Conservation (phyloP, 2,888 invertebrate species). For the Pristionchus arcanus region DNA sequence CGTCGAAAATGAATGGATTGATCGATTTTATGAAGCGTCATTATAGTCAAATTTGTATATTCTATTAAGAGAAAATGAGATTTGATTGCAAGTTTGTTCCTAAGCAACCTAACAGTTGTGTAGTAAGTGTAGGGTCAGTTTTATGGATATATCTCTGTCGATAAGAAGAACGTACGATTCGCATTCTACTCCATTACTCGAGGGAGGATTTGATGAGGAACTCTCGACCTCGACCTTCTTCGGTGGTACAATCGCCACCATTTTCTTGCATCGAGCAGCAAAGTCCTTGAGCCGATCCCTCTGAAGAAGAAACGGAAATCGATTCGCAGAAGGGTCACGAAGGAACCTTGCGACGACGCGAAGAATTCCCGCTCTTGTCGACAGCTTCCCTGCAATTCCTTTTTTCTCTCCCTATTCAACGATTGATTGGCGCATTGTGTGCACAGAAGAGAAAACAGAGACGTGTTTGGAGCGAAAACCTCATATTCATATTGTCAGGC, state of each 20-base stretch:
- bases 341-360: neutral
- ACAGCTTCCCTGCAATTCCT: neutral
- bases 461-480: neutral
- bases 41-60: neutral
- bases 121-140: too few relatives aligned
- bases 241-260: neutral
- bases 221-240: neutral
- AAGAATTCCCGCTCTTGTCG: slow-evolving; percentile 9
- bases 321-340: neutral
- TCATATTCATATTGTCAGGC: slow-evolving; percentile 33
- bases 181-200: neutral
- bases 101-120: too few relatives aligned
- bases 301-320: neutral
- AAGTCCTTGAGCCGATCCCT: slow-evolving; percentile 33
- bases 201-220: neutral
- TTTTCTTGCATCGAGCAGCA: slow-evolving; percentile 23
- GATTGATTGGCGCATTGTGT: slow-evolving; percentile 12
- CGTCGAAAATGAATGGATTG: neutral
- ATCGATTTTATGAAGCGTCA: neutral
- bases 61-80: too few relatives aligned
- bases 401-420: slow-evolving; percentile 8
- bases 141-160: too few relatives aligned
- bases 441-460: slow-evolving; percentile 4
- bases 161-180: neutral
- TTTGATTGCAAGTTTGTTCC: too few relatives aligned